Evolutionary conservation across 23 tunicate genomes (phyloP).

Genomic region (Clavelina lepadiformis): DNA sequence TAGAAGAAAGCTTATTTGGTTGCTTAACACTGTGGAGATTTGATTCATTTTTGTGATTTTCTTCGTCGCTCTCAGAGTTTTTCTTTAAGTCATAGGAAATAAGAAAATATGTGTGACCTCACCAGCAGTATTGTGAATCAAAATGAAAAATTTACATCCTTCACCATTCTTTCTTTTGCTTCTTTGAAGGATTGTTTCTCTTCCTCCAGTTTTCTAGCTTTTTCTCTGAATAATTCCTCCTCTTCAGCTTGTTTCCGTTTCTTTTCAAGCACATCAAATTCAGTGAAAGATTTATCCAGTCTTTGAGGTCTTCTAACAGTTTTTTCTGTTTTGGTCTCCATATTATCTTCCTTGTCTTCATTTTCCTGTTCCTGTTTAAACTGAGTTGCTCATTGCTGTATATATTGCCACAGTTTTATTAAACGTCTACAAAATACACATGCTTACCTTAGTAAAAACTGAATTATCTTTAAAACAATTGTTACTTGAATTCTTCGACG

Average conservation of each 20-base stretch:
- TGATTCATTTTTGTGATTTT: neutral
- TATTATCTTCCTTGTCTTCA: slow-evolving; percentile 9
- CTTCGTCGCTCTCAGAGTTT: slow-evolving; percentile 10
- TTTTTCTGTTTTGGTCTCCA: neutral
- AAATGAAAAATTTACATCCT: no score
- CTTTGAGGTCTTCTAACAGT: slow-evolving; percentile 16
- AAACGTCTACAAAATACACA: neutral
- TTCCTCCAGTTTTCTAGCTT: slow-evolving; percentile 51
- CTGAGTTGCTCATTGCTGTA: neutral
- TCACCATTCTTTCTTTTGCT: slow-evolving; percentile 34
- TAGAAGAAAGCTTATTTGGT: slow-evolving; percentile 39
- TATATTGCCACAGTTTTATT: no score
- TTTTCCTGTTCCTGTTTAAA: slow-evolving; percentile 11
- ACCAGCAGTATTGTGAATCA: no score
- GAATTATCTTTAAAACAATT: neutral
- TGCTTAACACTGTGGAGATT: neutral
- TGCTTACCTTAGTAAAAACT: neutral
- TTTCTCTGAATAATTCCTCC: slow-evolving; percentile 29
- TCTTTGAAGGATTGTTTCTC: slow-evolving; percentile 39
- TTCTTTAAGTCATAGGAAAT: neutral
- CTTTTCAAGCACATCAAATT: slow-evolving; percentile 50
- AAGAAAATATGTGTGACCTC: neutral
- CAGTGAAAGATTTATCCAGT: slow-evolving; percentile 52
- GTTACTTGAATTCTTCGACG: slow-evolving; percentile 51
- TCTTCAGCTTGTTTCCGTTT: slow-evolving; percentile 36